A percentile compares a stretch with the other conserved stretches of the same genome.
Evolutionary conservation across 1,140 invertebrate species (phyloP).

Genomic region (Dinothrombium tinctorium): DNA sequence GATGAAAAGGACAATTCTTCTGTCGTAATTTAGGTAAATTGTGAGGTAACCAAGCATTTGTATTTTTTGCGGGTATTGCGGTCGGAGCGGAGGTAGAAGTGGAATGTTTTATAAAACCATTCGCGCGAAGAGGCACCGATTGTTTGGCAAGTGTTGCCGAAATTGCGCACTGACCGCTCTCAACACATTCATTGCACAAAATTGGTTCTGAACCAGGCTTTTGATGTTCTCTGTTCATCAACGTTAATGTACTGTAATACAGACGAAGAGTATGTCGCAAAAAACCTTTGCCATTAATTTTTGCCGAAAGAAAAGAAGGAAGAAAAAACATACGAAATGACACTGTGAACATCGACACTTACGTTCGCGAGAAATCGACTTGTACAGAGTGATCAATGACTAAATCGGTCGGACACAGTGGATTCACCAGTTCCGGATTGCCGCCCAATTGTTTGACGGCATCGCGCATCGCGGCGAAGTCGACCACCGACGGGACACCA

Average conservation of each 20-base stretch:
- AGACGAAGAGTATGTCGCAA: not conserved
- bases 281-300: not conserved
- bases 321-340: not conserved
- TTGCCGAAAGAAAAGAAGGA: not conserved
- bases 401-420: conserved; percentile 84
- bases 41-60: conserved; percentile 2
- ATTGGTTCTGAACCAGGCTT: not conserved
- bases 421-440: conserved; percentile 81
- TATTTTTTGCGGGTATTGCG: not conserved
- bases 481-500: conserved; percentile 92
- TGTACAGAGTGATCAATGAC: conserved; percentile 97
- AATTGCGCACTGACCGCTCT: conserved; percentile 5
- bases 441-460: conserved; percentile 63
- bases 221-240: not conserved
- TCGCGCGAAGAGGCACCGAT: not conserved
- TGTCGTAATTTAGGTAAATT: conserved; percentile 18
- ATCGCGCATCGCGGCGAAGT: conserved; percentile 96
- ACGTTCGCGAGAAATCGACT: conserved; percentile 77
- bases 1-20: conserved; percentile 27
- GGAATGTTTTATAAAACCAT: not conserved
- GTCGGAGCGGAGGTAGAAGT: no score
- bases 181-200: conserved; percentile 10
- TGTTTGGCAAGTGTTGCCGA: not conserved
- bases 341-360: conserved; percentile 19
- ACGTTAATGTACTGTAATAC: not conserved